These are phyloP conservation scores for Heteromormyrus szaboi DNA, from an alignment of 2,797 vertebrate species.

Conservation along the genomic window DNA sequence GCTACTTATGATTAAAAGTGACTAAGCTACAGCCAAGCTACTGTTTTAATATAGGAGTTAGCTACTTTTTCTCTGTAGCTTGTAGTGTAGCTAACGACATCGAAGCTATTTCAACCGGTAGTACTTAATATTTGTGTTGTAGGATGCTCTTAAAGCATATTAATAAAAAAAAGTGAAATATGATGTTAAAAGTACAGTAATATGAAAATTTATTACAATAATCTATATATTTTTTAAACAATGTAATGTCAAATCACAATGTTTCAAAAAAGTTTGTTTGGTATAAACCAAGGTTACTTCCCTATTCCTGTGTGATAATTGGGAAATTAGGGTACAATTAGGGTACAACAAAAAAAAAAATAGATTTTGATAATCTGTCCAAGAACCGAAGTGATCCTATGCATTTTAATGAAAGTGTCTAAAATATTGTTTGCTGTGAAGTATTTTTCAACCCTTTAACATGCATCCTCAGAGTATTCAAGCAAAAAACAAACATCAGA, in stretches of 20 bases:
- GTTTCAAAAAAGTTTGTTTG: background rate
- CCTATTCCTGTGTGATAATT: background rate
- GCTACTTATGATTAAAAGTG: background rate
- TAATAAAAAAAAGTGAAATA: background rate
- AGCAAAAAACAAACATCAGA: background rate
- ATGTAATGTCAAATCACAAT: background rate
- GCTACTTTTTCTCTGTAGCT: no score
- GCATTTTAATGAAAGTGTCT: background rate
- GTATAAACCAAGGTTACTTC: background rate
- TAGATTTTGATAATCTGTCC: background rate
- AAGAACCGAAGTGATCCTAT: background rate
- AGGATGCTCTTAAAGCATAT: background rate
- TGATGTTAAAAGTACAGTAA: background rate
- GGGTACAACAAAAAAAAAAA: background rate
- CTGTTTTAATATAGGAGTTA: background rate
- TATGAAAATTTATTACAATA: background rate
- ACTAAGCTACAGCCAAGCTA: background rate
- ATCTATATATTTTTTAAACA: background rate
- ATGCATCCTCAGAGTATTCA: background rate
- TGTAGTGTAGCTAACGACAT: background rate
- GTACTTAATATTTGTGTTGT: background rate
- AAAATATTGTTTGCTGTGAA: background rate
- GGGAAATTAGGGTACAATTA: background rate
- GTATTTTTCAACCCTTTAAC: background rate
- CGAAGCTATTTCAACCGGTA: background rate